A percentile compares a stretch with the other conserved stretches of the same genome.
phyloP scores from a whole-genome alignment of 2,888 invertebrate genomes.

The Athalia circularis region DNA sequence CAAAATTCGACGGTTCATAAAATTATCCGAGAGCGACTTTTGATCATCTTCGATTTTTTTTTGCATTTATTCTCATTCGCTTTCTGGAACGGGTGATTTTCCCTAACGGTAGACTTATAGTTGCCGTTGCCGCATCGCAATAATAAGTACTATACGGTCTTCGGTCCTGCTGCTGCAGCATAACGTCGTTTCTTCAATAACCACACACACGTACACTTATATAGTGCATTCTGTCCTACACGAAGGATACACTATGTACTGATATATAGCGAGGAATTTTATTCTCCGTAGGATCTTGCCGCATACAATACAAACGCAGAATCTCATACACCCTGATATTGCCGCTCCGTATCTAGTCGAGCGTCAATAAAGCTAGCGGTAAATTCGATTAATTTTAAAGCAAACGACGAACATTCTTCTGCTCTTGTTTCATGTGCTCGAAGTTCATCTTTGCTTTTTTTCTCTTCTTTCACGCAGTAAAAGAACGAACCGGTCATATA shows the following conservation, averaged over 20 bases:
- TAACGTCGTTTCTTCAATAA: too few relatives aligned
- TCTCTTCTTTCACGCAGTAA: too few relatives aligned
- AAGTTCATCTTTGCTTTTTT: constrained; percentile 2
- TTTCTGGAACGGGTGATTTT: constrained; percentile 15
- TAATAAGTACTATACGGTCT: too few relatives aligned
- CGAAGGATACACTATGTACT: neutral
- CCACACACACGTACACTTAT: too few relatives aligned
- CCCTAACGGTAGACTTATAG: neutral
- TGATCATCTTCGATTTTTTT: too few relatives aligned
- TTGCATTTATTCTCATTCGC: too few relatives aligned
- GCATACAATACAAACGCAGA: neutral
- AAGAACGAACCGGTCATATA: too few relatives aligned
- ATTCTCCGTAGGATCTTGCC: constrained; percentile 12
- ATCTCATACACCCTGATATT: neutral
- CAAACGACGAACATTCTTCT: neutral
- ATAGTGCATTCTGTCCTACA: too few relatives aligned
- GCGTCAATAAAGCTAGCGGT: constrained; percentile 36
- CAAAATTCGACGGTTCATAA: too few relatives aligned
- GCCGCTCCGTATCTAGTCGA: neutral
- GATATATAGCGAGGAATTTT: constrained; percentile 1
- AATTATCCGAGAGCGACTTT: too few relatives aligned
- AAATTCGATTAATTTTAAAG: constrained; percentile 35
- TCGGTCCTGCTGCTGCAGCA: too few relatives aligned
- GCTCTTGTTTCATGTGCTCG: neutral
- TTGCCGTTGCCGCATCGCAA: too few relatives aligned